phyloP scores from a whole-genome alignment of 35 echinoderm and acorn worm species.

The Stichopus chloronotus region DNA sequence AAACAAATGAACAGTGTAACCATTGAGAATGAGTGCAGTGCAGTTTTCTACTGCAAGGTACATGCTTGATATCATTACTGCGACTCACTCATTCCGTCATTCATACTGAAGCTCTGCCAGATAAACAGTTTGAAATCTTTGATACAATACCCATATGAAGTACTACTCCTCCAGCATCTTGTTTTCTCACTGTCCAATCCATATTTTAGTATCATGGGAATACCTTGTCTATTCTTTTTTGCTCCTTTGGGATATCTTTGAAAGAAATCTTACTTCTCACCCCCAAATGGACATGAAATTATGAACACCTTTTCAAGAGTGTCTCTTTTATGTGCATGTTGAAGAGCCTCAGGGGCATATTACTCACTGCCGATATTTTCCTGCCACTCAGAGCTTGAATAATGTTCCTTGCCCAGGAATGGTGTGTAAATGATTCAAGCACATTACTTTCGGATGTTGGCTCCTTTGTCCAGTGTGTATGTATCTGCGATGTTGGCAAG shows the following conservation, averaged over 20 bases:
- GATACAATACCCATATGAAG: too few relatives aligned
- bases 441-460: background rate
- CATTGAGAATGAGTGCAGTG: too few relatives aligned
- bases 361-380: slow-evolving; percentile 19
- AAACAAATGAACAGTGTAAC: too few relatives aligned
- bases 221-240: too few relatives aligned
- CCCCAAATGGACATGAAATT: background rate
- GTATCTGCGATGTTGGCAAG: background rate
- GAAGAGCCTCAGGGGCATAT: slow-evolving; percentile 14
- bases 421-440: background rate
- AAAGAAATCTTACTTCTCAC: background rate
- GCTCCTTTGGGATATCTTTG: background rate
- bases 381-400: slow-evolving; percentile 6
- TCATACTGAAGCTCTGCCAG: too few relatives aligned
- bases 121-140: too few relatives aligned
- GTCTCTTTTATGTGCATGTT: background rate
- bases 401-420: slow-evolving; percentile 3
- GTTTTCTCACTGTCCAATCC: too few relatives aligned
- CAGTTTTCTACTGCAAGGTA: too few relatives aligned
- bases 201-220: too few relatives aligned
- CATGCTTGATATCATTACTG: too few relatives aligned
- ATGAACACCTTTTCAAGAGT: slow-evolving; percentile 13
- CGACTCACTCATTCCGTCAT: too few relatives aligned
- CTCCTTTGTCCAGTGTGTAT: background rate
- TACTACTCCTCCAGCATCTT: too few relatives aligned